Conservation (phyloP, 2,113 vertebrate genomes). For the Dasyprocta punctata region DNA sequence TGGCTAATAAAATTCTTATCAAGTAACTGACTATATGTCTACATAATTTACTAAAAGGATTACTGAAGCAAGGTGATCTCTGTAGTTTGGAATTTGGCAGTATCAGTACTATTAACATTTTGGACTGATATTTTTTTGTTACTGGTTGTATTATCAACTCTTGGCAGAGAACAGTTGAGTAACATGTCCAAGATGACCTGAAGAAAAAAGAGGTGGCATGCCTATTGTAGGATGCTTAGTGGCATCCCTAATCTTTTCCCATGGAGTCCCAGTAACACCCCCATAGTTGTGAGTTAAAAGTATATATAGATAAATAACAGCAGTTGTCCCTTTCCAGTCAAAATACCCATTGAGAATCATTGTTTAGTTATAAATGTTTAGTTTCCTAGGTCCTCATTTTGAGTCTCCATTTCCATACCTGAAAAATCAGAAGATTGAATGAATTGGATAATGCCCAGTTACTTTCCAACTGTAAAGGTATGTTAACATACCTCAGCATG, state of each 20-base stretch:
- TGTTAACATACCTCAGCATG: neutral
- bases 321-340: neutral
- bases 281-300: neutral
- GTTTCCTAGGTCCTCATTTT: neutral
- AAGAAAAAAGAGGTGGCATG: neutral
- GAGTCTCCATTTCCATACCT: neutral
- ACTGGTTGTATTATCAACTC: neutral
- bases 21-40: neutral
- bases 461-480: neutral
- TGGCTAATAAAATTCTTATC: neutral
- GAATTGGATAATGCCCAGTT: neutral
- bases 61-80: neutral
- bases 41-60: neutral
- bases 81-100: neutral
- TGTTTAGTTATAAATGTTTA: neutral
- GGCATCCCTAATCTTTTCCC: neutral
- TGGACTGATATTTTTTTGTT: neutral
- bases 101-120: neutral
- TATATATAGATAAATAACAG: neutral
- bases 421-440: neutral
- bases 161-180: neutral
- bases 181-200: neutral
- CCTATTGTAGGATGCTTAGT: neutral
- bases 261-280: neutral
- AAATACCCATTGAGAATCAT: neutral